phyloP scores from a whole-genome alignment of 2,113 vertebrate species.

The Passer montanus region DNA sequence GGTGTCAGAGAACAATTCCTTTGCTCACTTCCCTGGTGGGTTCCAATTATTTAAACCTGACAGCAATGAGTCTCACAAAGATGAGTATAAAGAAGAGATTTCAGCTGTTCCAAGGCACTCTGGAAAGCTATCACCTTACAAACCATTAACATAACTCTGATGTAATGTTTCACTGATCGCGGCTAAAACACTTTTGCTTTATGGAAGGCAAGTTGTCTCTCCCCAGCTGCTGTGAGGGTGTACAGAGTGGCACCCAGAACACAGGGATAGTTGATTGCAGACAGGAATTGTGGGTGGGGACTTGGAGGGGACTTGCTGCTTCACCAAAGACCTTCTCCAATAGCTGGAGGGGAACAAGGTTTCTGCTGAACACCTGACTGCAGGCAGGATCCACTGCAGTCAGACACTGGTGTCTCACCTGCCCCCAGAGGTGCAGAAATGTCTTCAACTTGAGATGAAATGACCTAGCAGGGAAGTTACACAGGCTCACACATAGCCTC shows the following conservation, averaged over 20 bases:
- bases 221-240: neutral
- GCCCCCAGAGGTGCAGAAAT: neutral
- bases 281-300: fast-evolving
- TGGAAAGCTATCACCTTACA: neutral
- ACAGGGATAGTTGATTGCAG: neutral
- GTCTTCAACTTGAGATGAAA: neutral
- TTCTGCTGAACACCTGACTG: neutral
- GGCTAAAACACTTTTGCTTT: neutral
- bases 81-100: neutral
- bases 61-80: neutral
- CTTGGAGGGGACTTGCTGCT: neutral
- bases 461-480: neutral
- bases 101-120: neutral
- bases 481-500: neutral
- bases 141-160: neutral
- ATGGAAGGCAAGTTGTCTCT: neutral
- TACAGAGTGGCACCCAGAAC: neutral
- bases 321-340: neutral
- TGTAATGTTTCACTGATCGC: neutral
- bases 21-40: neutral
- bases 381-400: neutral
- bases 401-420: neutral
- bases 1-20: neutral
- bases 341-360: neutral
- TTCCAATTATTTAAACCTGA: neutral